Evolutionary conservation across 2,113 vertebrate species (phyloP).

Genomic region (Amphilophus citrinellus): DNA sequence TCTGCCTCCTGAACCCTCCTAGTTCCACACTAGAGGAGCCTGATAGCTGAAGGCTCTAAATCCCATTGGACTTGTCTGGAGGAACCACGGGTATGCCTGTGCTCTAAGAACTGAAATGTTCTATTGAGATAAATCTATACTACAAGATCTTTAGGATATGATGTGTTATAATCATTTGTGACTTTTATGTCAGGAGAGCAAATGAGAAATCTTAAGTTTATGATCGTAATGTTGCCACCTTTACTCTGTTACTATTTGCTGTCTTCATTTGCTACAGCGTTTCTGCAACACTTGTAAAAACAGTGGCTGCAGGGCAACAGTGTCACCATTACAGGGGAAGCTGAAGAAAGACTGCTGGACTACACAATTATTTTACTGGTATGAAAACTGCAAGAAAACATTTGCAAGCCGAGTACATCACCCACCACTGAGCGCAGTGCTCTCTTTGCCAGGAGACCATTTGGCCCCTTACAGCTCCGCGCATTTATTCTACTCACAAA

Average conservation of each 20-base stretch:
- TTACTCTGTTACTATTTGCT: conserved; percentile 5
- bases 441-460: conserved; percentile 36
- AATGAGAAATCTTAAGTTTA: background rate
- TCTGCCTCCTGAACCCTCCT: background rate
- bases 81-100: background rate
- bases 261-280: background rate
- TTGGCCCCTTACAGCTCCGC: conserved; percentile 17
- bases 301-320: background rate
- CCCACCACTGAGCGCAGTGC: background rate
- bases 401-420: conserved; percentile 22
- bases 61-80: background rate
- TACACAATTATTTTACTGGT: conserved; percentile 18
- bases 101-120: background rate
- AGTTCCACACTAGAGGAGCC: background rate
- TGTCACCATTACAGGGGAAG: conserved; percentile 24
- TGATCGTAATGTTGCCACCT: background rate
- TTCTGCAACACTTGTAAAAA: conserved; percentile 14
- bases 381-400: conserved; percentile 40
- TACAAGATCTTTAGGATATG: background rate
- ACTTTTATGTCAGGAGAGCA: background rate
- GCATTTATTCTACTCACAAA: conserved; percentile 50
- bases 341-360: background rate
- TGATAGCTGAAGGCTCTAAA: background rate
- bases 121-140: background rate
- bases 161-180: background rate